phyloP scores from a whole-genome alignment of 2,888 invertebrate species.

The Cataglyphis altisquamis region DNA sequence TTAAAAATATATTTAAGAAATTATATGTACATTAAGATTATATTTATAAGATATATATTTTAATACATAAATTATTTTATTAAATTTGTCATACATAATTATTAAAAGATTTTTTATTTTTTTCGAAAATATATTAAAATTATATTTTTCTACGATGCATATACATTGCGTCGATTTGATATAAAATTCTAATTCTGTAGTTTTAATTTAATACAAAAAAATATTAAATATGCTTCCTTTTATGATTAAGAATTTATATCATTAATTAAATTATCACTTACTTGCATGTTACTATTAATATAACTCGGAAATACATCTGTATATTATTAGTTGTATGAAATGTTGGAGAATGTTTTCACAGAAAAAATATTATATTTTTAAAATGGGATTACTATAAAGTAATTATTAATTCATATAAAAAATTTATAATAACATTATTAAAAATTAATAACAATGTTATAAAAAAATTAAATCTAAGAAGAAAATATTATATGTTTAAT shows the following conservation, averaged over 20 bases:
- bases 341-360: constrained; percentile 5
- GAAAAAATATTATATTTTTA: background rate
- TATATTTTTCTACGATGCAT: background rate
- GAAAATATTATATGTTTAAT: background rate
- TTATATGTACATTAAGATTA: background rate
- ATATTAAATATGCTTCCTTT: constrained; percentile 22
- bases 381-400: background rate
- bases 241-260: background rate
- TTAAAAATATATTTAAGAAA: background rate
- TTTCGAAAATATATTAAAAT: background rate
- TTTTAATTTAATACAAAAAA: constrained; percentile 6
- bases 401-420: background rate
- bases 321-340: background rate
- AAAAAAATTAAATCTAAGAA: constrained; percentile 9
- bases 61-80: constrained; percentile 7
- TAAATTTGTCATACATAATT: constrained; percentile 18
- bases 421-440: background rate
- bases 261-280: constrained; percentile 20
- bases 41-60: background rate
- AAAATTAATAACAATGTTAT: background rate
- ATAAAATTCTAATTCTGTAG: constrained; percentile 15
- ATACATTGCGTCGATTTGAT: background rate
- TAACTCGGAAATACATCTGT: background rate
- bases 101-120: background rate
- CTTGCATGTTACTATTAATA: background rate